Percentiles rank a stretch among this genome's conserved stretches.
phyloP scores from a whole-genome alignment of 2,888 invertebrate species.

The Eudemis profundana region DNA sequence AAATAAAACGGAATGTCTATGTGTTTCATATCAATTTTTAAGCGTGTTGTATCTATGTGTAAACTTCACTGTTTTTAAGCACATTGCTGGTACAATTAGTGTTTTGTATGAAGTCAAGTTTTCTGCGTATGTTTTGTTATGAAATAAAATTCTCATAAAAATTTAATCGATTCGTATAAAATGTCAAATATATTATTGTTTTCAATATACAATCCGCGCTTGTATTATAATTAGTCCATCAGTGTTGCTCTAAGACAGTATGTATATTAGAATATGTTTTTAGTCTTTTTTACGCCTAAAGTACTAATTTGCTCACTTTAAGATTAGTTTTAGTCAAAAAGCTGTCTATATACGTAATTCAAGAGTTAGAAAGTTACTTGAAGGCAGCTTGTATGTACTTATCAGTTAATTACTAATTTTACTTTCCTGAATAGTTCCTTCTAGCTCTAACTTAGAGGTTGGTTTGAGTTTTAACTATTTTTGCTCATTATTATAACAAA shows the following conservation, averaged over 20 bases:
- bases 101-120: neutral
- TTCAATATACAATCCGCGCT: neutral
- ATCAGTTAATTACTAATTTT: neutral
- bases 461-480: too few relatives aligned
- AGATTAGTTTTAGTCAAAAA: slow-evolving; percentile 1
- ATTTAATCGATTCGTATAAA: neutral
- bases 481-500: too few relatives aligned
- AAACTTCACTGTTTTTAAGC: neutral
- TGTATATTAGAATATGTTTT: neutral
- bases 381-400: neutral
- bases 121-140: slow-evolving; percentile 15
- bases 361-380: neutral
- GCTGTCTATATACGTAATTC: neutral
- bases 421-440: neutral
- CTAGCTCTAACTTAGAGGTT: too few relatives aligned
- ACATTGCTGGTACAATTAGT: slow-evolving; percentile 8
- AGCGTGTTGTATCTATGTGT: neutral
- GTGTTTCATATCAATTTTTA: slow-evolving; percentile 19
- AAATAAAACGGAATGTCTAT: neutral
- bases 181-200: too few relatives aligned
- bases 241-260: too few relatives aligned
- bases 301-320: slow-evolving; percentile 33
- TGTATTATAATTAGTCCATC: neutral
- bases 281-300: slow-evolving; percentile 2
- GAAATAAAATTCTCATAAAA: slow-evolving; percentile 22